Evolutionary conservation across 2,888 invertebrate species (phyloP).

Genomic region (Nesidiocoris tenuis): DNA sequence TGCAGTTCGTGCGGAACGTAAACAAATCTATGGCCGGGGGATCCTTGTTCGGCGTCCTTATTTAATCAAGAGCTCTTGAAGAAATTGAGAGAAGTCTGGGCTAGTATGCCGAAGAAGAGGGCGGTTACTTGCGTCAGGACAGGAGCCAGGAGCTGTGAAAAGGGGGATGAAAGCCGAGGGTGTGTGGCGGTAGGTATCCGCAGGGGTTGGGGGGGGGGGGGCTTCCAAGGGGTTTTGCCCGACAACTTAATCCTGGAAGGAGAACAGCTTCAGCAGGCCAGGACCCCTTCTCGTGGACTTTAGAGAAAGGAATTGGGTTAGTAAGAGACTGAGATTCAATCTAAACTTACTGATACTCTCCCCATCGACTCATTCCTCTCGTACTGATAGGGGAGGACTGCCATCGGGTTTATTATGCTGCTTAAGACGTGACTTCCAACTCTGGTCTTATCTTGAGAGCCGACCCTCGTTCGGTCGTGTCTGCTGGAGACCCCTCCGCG

Average conservation of each 20-base stretch:
- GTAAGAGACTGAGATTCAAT: slow-evolving; percentile 21
- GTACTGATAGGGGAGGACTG: slow-evolving; percentile 10
- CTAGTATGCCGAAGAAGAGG: neutral
- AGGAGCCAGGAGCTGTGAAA: neutral
- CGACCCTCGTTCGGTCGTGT: too few species aligned
- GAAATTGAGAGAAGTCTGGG: slow-evolving; percentile 24
- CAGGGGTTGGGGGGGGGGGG: neutral
- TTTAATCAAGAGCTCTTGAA: slow-evolving; percentile 28
- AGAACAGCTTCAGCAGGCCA: slow-evolving; percentile 9
- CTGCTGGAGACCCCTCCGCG: too few species aligned
- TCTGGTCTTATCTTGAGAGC: neutral
- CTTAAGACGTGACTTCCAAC: slow-evolving; percentile 24
- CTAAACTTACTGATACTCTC: slow-evolving; percentile 17
- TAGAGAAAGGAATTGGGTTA: slow-evolving; percentile 33
- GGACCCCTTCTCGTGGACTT: slow-evolving; percentile 17
- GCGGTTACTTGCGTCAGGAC: neutral
- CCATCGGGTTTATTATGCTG: slow-evolving; percentile 10
- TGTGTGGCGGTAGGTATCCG: too few species aligned
- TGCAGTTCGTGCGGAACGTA: neutral
- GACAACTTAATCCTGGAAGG: slow-evolving; percentile 33
- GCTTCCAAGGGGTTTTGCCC: slow-evolving; percentile 17
- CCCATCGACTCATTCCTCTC: neutral
- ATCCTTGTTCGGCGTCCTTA: neutral
- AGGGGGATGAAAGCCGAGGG: neutral
- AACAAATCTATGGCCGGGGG: neutral